Evolutionary conservation across 2,797 vertebrate genomes (phyloP).

Genomic region (Chrysocyon brachyurus): DNA sequence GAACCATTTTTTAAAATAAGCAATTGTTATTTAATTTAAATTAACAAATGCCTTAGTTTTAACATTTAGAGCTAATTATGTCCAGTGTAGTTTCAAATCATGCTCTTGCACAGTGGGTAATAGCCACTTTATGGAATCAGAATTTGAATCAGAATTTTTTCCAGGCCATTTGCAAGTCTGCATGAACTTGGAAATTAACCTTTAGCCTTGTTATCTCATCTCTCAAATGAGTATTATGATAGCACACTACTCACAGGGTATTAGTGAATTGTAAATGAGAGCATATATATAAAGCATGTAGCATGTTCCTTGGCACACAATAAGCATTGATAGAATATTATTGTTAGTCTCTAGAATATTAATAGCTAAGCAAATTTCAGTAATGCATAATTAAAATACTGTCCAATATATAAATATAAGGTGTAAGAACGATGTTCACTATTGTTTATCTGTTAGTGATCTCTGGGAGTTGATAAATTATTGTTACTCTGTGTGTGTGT

Average conservation of each 20-base stretch:
- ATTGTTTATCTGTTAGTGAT: background rate
- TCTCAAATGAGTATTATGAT: conserved; percentile 22
- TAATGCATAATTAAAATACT: background rate
- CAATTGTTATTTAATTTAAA: conserved; percentile 20
- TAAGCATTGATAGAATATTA: background rate
- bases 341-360: background rate
- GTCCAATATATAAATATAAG: background rate
- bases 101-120: background rate
- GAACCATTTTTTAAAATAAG: background rate
- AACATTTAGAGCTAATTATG: background rate
- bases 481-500: background rate
- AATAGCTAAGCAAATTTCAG: background rate
- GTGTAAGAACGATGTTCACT: background rate
- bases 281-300: background rate
- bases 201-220: conserved; percentile 55
- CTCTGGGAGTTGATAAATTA: background rate
- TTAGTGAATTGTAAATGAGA: background rate
- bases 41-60: conserved; percentile 33
- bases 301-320: background rate
- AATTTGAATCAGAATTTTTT: background rate
- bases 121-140: background rate
- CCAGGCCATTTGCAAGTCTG: background rate
- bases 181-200: background rate
- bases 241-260: background rate
- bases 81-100: conserved; percentile 22